Evolutionary conservation across 2,888 invertebrate species (phyloP), one percentile per base, ranked within the genome.

Genomic region (Cyaniris semiargus): DNA sequence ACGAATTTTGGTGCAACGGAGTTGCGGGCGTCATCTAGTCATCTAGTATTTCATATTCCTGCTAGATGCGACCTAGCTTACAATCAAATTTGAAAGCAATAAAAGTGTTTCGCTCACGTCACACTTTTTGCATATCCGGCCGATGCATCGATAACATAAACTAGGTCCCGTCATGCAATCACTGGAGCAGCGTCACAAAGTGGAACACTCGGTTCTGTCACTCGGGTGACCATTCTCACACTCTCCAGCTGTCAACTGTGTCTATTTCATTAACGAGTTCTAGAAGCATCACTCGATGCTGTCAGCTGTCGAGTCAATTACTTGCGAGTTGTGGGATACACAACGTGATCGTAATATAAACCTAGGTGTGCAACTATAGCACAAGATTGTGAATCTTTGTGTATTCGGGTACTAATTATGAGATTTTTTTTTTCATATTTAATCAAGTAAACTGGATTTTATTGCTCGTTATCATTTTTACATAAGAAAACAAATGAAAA

Each of bases 171-270:
- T 85, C 89, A 89, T 88, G 89, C 90, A 91, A 90, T 92, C 90
- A 89, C 87, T 86, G 87, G 84, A 84, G 88, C 86, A 87, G 84
- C 89, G 87, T 85, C 88, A 89, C 89, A 89, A 88, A 90, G 89
- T 87, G 89, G 89, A 91, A 88, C 91, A 87, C 90, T 91, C 89
- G 90, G 89, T 88, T 87, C 89, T 86, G 86, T 79, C 80, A 78
- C 78, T 82, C 80, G 82, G 86, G 85, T 84, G 83, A 56, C 86
- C 83, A 84, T 74, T 77, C 15, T 75, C 34, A 38, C n/a, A 70
- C 38, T 21, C n/a, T 18, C 23, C n/a, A 18, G 18, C 70, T 13
- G 34, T 18, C n/a, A 18, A 5, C 18, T n/a, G 34, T 38, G 71
- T 71, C 34, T 38, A 71, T 71, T 71, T 34, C 10, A 10, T 3